Base-by-base conservation (phyloP, 2,797 vertebrate genomes). In the Protonibea diacanthus region DNA sequence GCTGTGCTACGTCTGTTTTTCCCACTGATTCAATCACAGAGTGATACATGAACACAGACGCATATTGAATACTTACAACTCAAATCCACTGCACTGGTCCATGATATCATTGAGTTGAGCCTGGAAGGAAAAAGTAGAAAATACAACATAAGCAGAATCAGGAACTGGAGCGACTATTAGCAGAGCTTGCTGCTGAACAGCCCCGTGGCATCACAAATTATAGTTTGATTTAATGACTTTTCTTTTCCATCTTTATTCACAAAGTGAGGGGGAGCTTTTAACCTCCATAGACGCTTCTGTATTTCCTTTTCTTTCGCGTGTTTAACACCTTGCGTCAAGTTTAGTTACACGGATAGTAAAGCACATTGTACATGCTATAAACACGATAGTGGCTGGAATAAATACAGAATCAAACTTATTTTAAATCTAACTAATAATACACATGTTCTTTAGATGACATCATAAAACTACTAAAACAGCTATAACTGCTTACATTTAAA, bases 81-180 rank as follows among this genome's bases (percentile, higher is more conserved):
- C 98, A 92, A 98, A 99, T 82, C 98, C 96, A 91, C 95, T 97
- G 91, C 98, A 97, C 90, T 99, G 98, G 87, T 99, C 98, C 98
- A 99, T 99, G 93, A 97, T 96, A 87, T 99, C 97, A 88, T 93
- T 96, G 93, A 97, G 95, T 72, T 97, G 95, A 90, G 94, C 91
- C 98, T 99, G 90, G 65, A 75, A 81, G 62, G 29, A 76, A 76
- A 38, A 78, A 53, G 25, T 0, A 44, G 45, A 63, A 71, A 67
- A 53, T 12, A 44, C 1, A 38, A 58, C 2, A 53, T 11, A 29
- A 49, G 25, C 15, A n/a, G 1, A 18, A 45, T 40, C 6, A 63
- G 14, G 20, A 63, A 38, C 10, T 25, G 12, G 17, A 42, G 9
- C 9, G 29, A 20, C 20, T 51, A 20, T 20, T 21, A 72, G 42